These are phyloP conservation scores for Periophthalmodon schlosseri DNA, from an alignment of 2,113 vertebrate genomes.

Conservation along the genomic window DNA sequence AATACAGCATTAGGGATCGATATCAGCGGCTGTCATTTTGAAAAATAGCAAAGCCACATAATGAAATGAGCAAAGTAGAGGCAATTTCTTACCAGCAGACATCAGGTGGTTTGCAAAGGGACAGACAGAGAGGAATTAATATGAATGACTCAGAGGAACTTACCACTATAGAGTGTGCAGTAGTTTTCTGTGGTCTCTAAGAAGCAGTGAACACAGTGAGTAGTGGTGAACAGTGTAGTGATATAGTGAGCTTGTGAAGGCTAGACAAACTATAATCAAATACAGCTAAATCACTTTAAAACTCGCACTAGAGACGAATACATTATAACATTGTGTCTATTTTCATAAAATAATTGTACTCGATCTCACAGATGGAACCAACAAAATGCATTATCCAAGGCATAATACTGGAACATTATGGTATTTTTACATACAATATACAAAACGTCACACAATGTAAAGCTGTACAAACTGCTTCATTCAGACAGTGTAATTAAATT, in stretches of 20 bases:
- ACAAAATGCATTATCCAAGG: conserved; percentile 58
- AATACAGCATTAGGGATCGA: conserved; percentile 50
- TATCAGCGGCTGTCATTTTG: conserved; percentile 42
- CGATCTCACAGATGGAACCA: not conserved
- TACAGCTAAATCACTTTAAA: not conserved
- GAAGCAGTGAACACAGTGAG: conserved; percentile 55
- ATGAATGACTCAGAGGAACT: conserved; percentile 54
- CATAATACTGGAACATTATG: conserved; percentile 64
- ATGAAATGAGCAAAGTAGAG: conserved; percentile 58
- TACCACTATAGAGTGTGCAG: conserved; percentile 70
- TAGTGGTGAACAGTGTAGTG: conserved; percentile 16
- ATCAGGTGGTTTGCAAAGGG: conserved; percentile 48
- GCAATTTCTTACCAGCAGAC: conserved; percentile 62
- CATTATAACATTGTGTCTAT: too few relatives aligned
- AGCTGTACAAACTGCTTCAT: conserved; percentile 63
- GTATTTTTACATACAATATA: conserved; percentile 61
- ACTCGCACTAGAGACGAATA: not conserved
- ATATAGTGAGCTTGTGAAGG: conserved; percentile 17
- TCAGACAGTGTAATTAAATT: conserved; percentile 61
- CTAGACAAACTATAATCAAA: conserved; percentile 31
- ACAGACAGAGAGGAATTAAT: conserved; percentile 54
- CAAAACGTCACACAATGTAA: conserved; percentile 60
- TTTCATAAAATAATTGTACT: too few relatives aligned
- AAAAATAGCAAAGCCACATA: conserved; percentile 47
- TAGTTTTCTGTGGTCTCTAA: conserved; percentile 72